Percentiles rank a stretch among this genome's conserved stretches.
These are phyloP conservation scores for Drosophila melanosoma DNA, from an alignment of 2,888 invertebrate species.

Conservation along the genomic window DNA sequence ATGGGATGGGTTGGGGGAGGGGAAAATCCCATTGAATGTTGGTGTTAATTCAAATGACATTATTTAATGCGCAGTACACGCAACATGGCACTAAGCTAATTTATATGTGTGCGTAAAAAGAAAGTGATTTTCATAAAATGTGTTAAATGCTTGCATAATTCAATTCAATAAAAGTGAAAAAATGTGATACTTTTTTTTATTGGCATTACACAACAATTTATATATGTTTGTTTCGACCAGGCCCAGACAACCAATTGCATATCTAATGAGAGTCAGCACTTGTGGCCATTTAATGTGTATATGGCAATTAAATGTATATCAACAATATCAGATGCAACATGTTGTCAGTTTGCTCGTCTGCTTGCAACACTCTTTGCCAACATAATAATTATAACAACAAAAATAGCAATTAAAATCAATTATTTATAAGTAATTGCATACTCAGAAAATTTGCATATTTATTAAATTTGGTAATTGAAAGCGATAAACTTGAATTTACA, in stretches of 20 bases:
- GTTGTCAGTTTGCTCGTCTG: conserved; percentile 11
- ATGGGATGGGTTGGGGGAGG: background rate
- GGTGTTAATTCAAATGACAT: conserved; percentile 79
- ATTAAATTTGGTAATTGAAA: conserved; percentile 74
- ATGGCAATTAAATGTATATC: conserved; percentile 65
- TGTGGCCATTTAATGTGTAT: conserved; percentile 26
- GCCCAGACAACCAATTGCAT: conserved; percentile 28
- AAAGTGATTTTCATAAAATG: conserved; percentile 75
- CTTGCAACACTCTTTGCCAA: conserved; percentile 11
- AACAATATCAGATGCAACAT: conserved; percentile 29
- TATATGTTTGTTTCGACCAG: conserved; percentile 1
- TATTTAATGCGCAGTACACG: conserved; percentile 75
- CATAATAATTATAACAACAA: conserved; percentile 12
- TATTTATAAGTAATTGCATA: conserved; percentile 63
- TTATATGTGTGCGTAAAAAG: conserved; percentile 59
- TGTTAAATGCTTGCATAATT: conserved; percentile 75
- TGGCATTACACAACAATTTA: conserved; percentile 54
- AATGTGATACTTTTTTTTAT: conserved; percentile 43
- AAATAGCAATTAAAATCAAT: conserved; percentile 53
- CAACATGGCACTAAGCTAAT: conserved; percentile 38
- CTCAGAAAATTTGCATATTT: conserved; percentile 72
- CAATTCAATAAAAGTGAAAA: conserved; percentile 37
- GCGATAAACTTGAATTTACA: conserved; percentile 51
- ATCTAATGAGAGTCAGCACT: conserved; percentile 30
- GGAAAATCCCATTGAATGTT: conserved; percentile 27